Percentiles rank a stretch among this genome's conserved stretches.
Evolutionary conservation across 2,888 invertebrate genomes (phyloP).

Genomic region (Eupeodes luniger): DNA sequence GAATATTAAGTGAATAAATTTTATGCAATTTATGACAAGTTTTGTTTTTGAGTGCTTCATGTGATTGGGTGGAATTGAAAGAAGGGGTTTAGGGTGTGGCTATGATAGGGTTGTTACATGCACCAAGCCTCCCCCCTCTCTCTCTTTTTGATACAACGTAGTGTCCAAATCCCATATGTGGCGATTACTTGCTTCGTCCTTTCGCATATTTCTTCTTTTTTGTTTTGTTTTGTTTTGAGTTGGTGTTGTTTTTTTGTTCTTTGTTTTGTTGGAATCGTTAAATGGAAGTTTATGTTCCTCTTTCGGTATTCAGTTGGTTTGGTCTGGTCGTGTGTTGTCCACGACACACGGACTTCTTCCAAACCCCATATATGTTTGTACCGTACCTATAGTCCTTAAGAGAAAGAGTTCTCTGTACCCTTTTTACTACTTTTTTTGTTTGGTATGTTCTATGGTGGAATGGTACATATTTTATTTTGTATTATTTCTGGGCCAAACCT

Average conservation of each 20-base stretch:
- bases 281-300: constrained; percentile 59
- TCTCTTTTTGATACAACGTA: not conserved
- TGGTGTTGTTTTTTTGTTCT: constrained; percentile 40
- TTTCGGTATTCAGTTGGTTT: constrained; percentile 23
- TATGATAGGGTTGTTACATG: constrained; percentile 13
- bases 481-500: constrained; percentile 49
- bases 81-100: not conserved
- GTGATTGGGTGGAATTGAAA: constrained; percentile 36
- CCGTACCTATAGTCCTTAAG: constrained; percentile 38
- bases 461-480: constrained; percentile 37
- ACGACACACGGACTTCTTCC: constrained; percentile 35
- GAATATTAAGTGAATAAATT: constrained; percentile 74
- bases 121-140: constrained; percentile 1
- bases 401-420: constrained; percentile 8
- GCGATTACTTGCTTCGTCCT: constrained; percentile 34
- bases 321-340: constrained; percentile 2
- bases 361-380: not conserved
- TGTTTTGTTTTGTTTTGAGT: constrained; percentile 5
- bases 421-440: constrained; percentile 29
- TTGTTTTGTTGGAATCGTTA: constrained; percentile 44
- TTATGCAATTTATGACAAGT: constrained; percentile 74
- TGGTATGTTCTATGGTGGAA: constrained; percentile 6
- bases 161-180: constrained; percentile 53
- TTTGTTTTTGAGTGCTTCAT: constrained; percentile 70
- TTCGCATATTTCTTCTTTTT: constrained; percentile 36